These are phyloP conservation scores for Steatornis caripensis DNA, from an alignment of 2,113 vertebrate genomes.

Conservation along the genomic window DNA sequence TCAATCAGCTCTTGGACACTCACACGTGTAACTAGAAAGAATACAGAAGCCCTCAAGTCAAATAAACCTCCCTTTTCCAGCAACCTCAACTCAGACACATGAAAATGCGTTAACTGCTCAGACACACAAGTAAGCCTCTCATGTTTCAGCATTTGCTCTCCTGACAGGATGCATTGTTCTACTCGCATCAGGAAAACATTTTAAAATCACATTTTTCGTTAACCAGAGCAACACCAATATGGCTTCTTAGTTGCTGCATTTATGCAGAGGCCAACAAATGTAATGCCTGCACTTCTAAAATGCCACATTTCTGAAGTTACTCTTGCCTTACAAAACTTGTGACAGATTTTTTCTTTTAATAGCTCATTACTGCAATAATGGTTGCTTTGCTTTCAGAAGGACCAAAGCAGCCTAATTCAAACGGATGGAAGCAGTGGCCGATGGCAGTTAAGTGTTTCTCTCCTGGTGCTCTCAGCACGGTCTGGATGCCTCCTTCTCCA, in stretches of 20 bases:
- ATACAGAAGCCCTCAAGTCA: neutral
- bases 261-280: neutral
- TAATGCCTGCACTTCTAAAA: neutral
- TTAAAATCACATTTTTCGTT: neutral
- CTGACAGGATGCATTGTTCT: neutral
- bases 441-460: neutral
- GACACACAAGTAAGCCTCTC: neutral
- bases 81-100: neutral
- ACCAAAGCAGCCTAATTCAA: neutral
- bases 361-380: neutral
- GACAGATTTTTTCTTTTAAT: neutral
- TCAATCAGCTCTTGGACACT: neutral
- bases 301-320: neutral
- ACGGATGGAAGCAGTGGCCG: neutral
- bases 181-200: neutral
- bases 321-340: neutral
- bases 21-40: fast-evolving
- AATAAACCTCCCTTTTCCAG: neutral
- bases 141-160: neutral
- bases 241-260: neutral
- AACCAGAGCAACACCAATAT: neutral
- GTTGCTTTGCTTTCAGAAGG: neutral
- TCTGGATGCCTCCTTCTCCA: neutral
- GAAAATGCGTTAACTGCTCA: neutral
- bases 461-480: neutral